These are phyloP conservation scores for Tinamus guttatus DNA, from an alignment of 2,113 vertebrate species.

Conservation along the genomic window DNA sequence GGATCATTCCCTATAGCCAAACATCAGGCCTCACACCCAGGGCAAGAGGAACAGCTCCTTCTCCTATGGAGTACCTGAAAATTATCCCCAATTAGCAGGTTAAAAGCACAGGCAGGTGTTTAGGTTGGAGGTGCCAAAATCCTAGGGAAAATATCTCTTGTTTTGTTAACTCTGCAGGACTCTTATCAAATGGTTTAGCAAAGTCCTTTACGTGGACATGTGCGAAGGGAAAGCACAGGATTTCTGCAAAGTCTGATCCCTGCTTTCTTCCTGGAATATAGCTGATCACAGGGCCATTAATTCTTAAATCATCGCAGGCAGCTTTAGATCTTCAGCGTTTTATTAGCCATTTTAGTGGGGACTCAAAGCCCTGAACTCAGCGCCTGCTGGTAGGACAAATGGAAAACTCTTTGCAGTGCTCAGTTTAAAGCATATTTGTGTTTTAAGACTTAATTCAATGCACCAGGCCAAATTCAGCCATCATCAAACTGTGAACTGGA, in stretches of 20 bases:
- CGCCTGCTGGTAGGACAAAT: not conserved
- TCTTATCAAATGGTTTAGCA: not conserved
- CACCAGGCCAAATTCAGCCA: not conserved
- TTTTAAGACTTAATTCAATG: not conserved
- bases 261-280: not conserved
- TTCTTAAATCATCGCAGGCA: not conserved
- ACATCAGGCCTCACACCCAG: fast-evolving
- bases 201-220: not conserved
- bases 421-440: not conserved
- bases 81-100: not conserved
- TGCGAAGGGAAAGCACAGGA: not conserved
- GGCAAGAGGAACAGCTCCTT: not conserved
- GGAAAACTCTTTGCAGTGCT: not conserved
- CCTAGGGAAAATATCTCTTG: not conserved
- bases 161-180: not conserved
- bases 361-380: not conserved
- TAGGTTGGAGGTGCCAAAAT: not conserved
- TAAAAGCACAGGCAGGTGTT: not conserved
- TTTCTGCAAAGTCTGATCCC: not conserved
- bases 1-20: not conserved
- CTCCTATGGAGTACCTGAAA: not conserved
- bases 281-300: not conserved
- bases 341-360: not conserved
- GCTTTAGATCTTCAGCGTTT: not conserved
- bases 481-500: not conserved